Conservation (phyloP, 1,140 invertebrate genomes). For the Leptopilina boulardi region DNA sequence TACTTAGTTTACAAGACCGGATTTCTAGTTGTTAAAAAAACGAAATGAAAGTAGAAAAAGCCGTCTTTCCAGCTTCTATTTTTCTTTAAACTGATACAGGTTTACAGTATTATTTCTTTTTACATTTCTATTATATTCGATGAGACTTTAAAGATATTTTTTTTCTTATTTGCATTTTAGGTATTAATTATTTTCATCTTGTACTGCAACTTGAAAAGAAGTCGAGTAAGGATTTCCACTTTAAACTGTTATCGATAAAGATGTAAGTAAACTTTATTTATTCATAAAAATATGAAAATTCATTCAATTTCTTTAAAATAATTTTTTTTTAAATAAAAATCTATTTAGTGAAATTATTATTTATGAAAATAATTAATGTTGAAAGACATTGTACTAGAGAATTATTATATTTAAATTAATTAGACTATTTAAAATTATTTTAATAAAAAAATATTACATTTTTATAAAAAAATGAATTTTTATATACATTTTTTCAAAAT, state of each 20-base stretch:
- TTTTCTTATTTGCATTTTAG: background rate
- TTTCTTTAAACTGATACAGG: slow-evolving; percentile 36
- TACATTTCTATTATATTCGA: background rate
- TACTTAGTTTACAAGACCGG: background rate
- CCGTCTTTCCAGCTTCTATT: background rate
- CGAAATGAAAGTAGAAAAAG: background rate
- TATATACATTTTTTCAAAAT: background rate
- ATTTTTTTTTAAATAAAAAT: too few species aligned
- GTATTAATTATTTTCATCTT: background rate
- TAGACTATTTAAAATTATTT: too few species aligned
- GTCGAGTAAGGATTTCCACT: background rate
- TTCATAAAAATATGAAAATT: background rate
- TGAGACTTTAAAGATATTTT: background rate
- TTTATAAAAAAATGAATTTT: background rate
- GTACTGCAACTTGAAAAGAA: background rate
- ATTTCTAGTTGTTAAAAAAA: background rate
- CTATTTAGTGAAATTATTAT: too few species aligned
- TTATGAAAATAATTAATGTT: too few species aligned
- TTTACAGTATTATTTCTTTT: slow-evolving; percentile 30
- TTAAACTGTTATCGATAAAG: background rate
- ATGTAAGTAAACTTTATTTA: background rate
- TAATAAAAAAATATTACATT: too few species aligned
- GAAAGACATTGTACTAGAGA: too few species aligned
- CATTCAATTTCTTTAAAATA: too few species aligned
- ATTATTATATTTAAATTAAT: too few species aligned